Evolutionary conservation across 2,797 vertebrate species (phyloP).

Genomic region (Arremon aurantiirostris): DNA sequence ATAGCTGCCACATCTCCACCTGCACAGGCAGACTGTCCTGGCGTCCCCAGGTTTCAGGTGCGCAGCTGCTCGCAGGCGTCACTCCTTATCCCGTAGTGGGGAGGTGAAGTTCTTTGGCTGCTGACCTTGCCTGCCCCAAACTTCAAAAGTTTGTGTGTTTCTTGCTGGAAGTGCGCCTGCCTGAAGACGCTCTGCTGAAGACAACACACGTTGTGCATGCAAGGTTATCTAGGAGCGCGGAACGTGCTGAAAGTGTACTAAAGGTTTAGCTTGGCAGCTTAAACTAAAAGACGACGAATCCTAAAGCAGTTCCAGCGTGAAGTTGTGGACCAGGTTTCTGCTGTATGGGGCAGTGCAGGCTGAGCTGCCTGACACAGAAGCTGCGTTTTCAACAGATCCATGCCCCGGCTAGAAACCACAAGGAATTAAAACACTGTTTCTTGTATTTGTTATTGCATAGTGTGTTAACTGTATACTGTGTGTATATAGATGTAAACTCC

Average conservation of each 20-base stretch:
- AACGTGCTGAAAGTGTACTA: accelerated
- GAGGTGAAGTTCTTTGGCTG: background rate
- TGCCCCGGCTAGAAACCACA: background rate
- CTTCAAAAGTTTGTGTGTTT: background rate
- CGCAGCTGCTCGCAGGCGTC: background rate
- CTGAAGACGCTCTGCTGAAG: background rate
- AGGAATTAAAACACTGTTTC: too few relatives aligned
- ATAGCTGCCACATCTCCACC: accelerated
- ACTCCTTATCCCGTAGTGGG: accelerated
- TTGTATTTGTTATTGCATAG: background rate
- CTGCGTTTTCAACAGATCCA: background rate
- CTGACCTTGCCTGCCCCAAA: background rate
- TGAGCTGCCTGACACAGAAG: background rate
- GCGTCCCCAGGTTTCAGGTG: background rate
- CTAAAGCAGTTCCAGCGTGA: accelerated
- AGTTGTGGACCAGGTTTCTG: background rate
- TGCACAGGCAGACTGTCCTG: accelerated
- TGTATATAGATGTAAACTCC: accelerated
- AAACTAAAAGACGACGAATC: background rate
- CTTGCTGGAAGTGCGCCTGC: accelerated
- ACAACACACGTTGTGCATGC: accelerated
- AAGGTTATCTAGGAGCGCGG: background rate
- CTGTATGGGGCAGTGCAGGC: background rate
- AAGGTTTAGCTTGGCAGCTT: background rate
- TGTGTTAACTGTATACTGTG: background rate